Percentiles rank a stretch among this genome's conserved stretches.
Conservation (phyloP, 2,797 vertebrate species). For the Argya squamiceps region DNA sequence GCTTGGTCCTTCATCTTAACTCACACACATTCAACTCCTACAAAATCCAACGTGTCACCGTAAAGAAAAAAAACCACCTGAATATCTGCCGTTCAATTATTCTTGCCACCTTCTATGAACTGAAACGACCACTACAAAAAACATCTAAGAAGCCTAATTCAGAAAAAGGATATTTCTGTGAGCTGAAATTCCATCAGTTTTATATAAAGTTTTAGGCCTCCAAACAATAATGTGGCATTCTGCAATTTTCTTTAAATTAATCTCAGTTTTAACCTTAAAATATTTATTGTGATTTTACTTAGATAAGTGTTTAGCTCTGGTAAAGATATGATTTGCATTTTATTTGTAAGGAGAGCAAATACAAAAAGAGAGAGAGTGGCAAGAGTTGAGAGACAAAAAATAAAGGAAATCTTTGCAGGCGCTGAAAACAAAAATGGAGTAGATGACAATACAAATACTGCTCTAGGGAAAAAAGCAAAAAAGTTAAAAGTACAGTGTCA, state of each 20-base stretch:
- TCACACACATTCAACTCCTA: background rate
- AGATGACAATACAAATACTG: conserved; percentile 12
- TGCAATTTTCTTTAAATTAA: conserved; percentile 35
- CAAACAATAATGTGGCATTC: conserved; percentile 29
- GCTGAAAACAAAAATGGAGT: conserved; percentile 46
- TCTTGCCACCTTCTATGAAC: background rate
- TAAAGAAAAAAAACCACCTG: background rate
- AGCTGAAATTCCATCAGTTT: conserved; percentile 12
- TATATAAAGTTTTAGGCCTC: background rate
- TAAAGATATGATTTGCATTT: conserved; percentile 71
- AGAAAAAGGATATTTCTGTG: conserved; percentile 10
- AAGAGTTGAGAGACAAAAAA: conserved; percentile 39
- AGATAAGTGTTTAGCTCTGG: conserved; percentile 46
- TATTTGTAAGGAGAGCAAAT: conserved; percentile 62
- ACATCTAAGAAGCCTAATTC: background rate
- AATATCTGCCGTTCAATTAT: background rate
- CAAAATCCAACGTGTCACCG: background rate
- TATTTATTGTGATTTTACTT: conserved; percentile 65
- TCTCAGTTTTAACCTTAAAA: conserved; percentile 63
- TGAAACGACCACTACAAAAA: fast-evolving
- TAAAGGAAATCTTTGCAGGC: conserved; percentile 58
- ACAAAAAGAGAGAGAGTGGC: conserved; percentile 42
- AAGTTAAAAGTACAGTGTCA: background rate
- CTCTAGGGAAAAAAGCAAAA: background rate
- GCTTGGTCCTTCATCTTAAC: background rate